Percentiles rank a stretch among this genome's conserved stretches.
These are phyloP conservation scores for Drosophila pegasa DNA, from an alignment of 2,888 invertebrate genomes.

Conservation along the genomic window DNA sequence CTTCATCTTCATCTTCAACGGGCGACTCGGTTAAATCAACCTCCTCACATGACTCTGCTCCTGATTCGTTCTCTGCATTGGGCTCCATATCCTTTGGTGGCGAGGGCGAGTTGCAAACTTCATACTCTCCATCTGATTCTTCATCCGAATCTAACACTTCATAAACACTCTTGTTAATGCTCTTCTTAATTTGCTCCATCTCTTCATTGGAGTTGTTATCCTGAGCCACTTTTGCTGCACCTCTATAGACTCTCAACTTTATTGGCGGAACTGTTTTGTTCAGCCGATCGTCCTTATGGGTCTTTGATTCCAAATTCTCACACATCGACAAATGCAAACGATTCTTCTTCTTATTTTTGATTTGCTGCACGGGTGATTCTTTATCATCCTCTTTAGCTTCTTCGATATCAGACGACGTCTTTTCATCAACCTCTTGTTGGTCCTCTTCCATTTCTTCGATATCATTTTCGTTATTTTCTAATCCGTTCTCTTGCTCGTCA, in stretches of 20 bases:
- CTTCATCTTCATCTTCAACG: not conserved
- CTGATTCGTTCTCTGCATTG: not conserved
- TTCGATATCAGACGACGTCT: not conserved
- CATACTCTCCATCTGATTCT: constrained; percentile 1
- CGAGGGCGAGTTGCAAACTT: not conserved
- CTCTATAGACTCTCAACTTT: constrained; percentile 1
- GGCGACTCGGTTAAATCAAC: not conserved
- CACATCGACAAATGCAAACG: not conserved
- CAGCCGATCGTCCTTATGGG: constrained; percentile 34
- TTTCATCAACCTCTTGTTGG: not conserved
- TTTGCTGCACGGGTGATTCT: not conserved
- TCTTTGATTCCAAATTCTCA: not conserved
- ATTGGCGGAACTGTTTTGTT: constrained; percentile 50
- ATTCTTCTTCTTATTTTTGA: not conserved
- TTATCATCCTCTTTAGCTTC: not conserved
- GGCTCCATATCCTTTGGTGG: not conserved
- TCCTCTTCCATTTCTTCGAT: not conserved
- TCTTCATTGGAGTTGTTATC: constrained; percentile 25
- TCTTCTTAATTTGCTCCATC: not conserved
- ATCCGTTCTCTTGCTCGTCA: not conserved
- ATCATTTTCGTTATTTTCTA: not conserved
- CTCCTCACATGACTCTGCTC: not conserved
- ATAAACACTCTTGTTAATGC: constrained; percentile 22
- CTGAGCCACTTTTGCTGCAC: not conserved
- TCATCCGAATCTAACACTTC: constrained; percentile 32